Evolutionary conservation across 2,113 vertebrate genomes (phyloP).

Genomic region (Zosterops borbonicus): DNA sequence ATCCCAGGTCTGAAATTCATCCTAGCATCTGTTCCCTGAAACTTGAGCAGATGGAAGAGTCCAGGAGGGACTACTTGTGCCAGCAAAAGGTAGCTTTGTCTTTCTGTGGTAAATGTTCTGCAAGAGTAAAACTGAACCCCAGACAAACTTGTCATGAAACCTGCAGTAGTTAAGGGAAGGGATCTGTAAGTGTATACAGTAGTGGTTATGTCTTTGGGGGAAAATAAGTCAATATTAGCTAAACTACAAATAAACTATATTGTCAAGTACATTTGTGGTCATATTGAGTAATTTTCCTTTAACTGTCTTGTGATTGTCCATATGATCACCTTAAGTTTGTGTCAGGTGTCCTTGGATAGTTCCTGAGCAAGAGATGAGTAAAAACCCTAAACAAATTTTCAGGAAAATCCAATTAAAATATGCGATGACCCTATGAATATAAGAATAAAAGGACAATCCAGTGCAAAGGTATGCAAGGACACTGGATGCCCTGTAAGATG

Average conservation of each 20-base stretch:
- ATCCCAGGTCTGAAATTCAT: constrained; percentile 11
- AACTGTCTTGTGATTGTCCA: neutral
- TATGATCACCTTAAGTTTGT: neutral
- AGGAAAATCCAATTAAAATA: neutral
- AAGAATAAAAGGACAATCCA: neutral
- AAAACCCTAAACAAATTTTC: neutral
- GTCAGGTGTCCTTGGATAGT: neutral
- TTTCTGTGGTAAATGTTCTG: neutral
- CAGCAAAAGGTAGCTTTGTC: neutral
- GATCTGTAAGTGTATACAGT: neutral
- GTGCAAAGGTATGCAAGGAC: neutral
- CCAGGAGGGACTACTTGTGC: neutral
- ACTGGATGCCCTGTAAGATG: neutral
- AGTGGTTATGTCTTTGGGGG: neutral
- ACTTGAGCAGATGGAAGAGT: constrained; percentile 42
- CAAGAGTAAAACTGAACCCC: neutral
- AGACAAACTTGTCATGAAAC: neutral
- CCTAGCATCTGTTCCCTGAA: constrained; percentile 22
- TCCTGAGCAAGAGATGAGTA: neutral
- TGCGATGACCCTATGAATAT: neutral
- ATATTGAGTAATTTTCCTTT: neutral
- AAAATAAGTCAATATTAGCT: neutral
- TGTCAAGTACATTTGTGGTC: neutral
- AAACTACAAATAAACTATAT: neutral
- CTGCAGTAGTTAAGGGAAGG: neutral